These are phyloP conservation scores for Cairina moschata DNA, from an alignment of 2,113 vertebrate genomes.

Conservation along the genomic window DNA sequence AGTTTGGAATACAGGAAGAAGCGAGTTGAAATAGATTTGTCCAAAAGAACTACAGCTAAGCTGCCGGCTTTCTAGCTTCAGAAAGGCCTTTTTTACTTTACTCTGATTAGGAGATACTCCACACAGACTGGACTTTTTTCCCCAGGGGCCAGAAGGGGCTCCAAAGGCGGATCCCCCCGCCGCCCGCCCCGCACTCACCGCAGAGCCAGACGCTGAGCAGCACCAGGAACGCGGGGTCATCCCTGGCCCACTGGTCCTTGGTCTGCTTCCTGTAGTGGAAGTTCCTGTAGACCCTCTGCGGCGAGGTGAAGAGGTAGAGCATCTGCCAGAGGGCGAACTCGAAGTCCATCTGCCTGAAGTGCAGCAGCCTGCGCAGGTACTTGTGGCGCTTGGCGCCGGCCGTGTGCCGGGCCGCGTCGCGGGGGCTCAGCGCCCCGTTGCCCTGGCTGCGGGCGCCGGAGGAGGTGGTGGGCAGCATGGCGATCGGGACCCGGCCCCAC, in stretches of 20 bases:
- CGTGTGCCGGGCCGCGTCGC: conserved; percentile 91
- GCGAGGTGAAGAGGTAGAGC: conserved; percentile 96
- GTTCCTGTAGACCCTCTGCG: conserved; percentile 96
- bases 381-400: conserved; percentile 96
- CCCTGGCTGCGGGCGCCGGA: conserved; percentile 72
- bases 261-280: conserved; percentile 99
- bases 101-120: background rate
- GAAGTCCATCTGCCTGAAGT: conserved; percentile 96
- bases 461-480: conserved; percentile 90
- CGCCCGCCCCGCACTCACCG: conserved; percentile 75
- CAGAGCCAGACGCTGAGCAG: conserved; percentile 96
- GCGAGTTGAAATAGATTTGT: background rate
- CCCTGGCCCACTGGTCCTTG: conserved; percentile 98
- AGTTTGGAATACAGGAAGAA: background rate
- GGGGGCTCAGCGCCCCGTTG: conserved; percentile 80
- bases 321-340: conserved; percentile 98
- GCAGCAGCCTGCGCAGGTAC: conserved; percentile 91
- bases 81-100: background rate
- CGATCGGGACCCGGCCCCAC: no score
- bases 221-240: conserved; percentile 95
- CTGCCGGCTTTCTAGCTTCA: background rate
- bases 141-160: background rate
- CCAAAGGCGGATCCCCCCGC: fast-evolving
- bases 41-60: background rate
- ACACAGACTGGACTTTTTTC: background rate